Percentiles rank a stretch among this genome's conserved stretches.
phyloP scores from a whole-genome alignment of 2,888 invertebrate species.

The Agriopis leucophaearia region DNA sequence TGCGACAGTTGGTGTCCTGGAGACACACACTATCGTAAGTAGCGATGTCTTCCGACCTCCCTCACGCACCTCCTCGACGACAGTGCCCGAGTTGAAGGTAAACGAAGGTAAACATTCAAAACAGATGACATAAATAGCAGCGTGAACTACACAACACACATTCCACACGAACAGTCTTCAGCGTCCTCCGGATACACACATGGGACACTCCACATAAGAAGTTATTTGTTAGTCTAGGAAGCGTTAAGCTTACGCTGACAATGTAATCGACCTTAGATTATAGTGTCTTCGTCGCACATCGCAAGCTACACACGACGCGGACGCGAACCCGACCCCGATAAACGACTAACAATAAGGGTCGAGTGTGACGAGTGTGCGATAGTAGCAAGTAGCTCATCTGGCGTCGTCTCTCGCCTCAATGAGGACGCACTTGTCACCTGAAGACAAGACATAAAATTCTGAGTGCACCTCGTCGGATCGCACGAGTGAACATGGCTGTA shows the following conservation, averaged over 20 bases:
- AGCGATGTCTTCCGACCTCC: constrained; percentile 73
- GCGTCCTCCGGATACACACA: constrained; percentile 84
- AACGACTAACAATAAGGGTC: constrained; percentile 78
- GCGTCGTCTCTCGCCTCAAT: constrained; percentile 91
- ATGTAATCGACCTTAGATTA: constrained; percentile 84
- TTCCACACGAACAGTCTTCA: constrained; percentile 82
- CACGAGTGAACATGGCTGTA: constrained; percentile 83
- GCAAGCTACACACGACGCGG: constrained; percentile 80
- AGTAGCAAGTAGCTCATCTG: constrained; percentile 85
- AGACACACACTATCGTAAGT: constrained; percentile 83
- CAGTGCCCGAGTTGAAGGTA: constrained; percentile 58
- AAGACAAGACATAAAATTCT: constrained; percentile 88
- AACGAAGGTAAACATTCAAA: constrained; percentile 66
- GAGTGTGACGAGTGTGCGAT: constrained; percentile 80
- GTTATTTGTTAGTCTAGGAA: constrained; percentile 75
- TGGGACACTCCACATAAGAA: constrained; percentile 78
- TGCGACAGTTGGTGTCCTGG: constrained; percentile 97
- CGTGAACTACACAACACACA: constrained; percentile 84
- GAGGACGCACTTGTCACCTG: constrained; percentile 94
- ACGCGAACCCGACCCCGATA: constrained; percentile 78
- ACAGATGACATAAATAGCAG: constrained; percentile 73
- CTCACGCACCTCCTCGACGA: constrained; percentile 60
- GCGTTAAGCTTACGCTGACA: constrained; percentile 86
- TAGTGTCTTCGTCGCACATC: constrained; percentile 85
- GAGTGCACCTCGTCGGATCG: constrained; percentile 82